Base-by-base conservation (phyloP, 1,140 invertebrate genomes). In the Cepaea nemoralis region DNA sequence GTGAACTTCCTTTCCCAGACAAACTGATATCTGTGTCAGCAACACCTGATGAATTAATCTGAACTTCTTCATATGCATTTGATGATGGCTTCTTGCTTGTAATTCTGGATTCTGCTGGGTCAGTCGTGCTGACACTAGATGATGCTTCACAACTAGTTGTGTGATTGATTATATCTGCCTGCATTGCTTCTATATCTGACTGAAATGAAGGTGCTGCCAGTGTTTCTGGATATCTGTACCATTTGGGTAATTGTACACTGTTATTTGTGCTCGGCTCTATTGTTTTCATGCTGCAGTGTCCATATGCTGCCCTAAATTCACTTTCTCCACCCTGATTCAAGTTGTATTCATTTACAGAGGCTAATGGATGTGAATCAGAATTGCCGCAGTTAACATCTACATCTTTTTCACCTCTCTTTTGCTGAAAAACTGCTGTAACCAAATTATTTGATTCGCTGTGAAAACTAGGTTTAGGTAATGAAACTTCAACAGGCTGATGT, bases 141-240 rank as follows among this genome's bases (percentile, higher is more conserved):
- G 59, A 63, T 27, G 3, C 10, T 22, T 27, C 59, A 31, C 5
- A 31, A 63, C n/a, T 31, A 8, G 59, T 5, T 2, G 59, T 19
- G 33, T 5, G 10, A 63, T 45, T 27, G 16, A 35, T 39, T 24
- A 27, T 14, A 48, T 74, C 71, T 19, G 50, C 55, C 35, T 42
- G 48, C 33, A 77, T 63, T 35, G 75, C 75, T 27, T 77, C 75
- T 24, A 63, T 77, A 55, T 77, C 75, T 37, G 75, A 77, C 19
- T 55, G 55, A 33, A 55, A 63, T 8, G 48, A 37, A 14, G 70
- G 45, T 14, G 37, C 37, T 8, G 10, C 22, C 14, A 22, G 3
- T 33, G 59, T 33, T 2, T 77, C 75, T 59, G 75, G 75, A 35
- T 45, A 24, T 39, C 27, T 59, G 35, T 77, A 77, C 75, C 75